Percentiles rank a stretch among this genome's conserved stretches.
phyloP scores from a whole-genome alignment of 2,113 vertebrate species.

The Sylvietta virens region DNA sequence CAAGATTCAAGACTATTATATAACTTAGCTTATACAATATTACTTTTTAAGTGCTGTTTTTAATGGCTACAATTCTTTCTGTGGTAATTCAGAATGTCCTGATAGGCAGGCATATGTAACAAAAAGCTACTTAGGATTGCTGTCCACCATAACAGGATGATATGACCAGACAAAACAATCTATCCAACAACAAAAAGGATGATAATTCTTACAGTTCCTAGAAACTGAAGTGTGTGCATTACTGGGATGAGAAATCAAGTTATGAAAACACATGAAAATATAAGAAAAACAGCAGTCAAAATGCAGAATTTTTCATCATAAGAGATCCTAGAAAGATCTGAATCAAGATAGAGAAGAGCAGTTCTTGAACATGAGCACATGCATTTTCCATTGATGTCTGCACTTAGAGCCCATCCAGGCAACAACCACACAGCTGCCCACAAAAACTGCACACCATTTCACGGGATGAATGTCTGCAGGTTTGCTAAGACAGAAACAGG shows the following conservation, averaged over 20 bases:
- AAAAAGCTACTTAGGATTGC: background rate
- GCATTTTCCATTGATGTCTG: background rate
- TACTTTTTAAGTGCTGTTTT: background rate
- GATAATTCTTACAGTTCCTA: background rate
- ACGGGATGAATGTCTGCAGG: rapidly evolving
- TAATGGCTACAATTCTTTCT: background rate
- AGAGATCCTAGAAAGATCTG: background rate
- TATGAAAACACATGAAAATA: background rate
- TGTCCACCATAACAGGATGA: background rate
- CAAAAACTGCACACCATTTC: background rate
- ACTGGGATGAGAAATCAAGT: background rate
- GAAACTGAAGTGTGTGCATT: background rate
- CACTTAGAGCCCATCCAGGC: background rate
- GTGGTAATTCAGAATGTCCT: too few relatives aligned
- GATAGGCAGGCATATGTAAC: rapidly evolving
- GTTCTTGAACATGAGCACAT: background rate
- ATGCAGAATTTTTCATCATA: background rate
- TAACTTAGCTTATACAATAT: background rate
- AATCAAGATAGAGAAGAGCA: rapidly evolving
- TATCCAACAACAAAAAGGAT: background rate
- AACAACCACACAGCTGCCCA: background rate
- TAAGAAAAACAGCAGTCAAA: background rate
- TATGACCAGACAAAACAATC: background rate
- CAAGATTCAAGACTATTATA: background rate
- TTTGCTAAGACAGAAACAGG: rapidly evolving